Percentiles rank a stretch among this genome's conserved stretches.
phyloP scores from a whole-genome alignment of 2,888 invertebrate species.

The Cosmia trapezina region DNA sequence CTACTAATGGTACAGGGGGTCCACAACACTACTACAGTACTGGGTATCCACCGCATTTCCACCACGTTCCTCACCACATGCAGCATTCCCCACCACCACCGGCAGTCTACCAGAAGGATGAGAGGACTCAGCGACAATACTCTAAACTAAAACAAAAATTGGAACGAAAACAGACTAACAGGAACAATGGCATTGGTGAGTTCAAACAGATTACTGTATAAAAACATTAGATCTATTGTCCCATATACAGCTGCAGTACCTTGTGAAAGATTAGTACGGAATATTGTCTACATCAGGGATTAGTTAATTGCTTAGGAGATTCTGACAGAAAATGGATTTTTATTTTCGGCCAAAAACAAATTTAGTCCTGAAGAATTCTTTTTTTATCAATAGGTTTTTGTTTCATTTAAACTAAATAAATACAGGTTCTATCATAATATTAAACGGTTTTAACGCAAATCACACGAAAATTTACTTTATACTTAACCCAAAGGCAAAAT shows the following conservation, averaged over 20 bases:
- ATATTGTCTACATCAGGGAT: too few species aligned
- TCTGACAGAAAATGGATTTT: too few species aligned
- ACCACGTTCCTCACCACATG: constrained; percentile 91
- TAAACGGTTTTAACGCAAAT: too few species aligned
- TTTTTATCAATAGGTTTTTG: too few species aligned
- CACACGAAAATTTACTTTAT: too few species aligned
- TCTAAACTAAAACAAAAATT: constrained; percentile 94
- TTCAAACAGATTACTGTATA: constrained; percentile 24
- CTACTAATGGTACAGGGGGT: constrained; percentile 92
- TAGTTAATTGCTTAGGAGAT: too few species aligned
- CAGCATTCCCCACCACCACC: constrained; percentile 92
- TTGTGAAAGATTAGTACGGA: too few species aligned
- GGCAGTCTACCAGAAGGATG: constrained; percentile 93
- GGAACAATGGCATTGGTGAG: constrained; percentile 90
- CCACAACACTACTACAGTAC: constrained; percentile 93
- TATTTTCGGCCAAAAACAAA: too few species aligned
- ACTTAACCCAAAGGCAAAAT: too few species aligned
- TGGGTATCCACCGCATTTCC: constrained; percentile 90
- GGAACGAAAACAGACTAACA: constrained; percentile 91
- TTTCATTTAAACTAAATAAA: too few species aligned
- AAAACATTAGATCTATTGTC: neutral
- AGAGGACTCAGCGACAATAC: constrained; percentile 94
- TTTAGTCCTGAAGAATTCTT: too few species aligned
- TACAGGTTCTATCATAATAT: too few species aligned
- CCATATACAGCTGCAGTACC: neutral